Percentiles rank a stretch among this genome's conserved stretches.
Conservation (phyloP, 1,140 invertebrate genomes). For the Trachymyrmex septentrionalis region DNA sequence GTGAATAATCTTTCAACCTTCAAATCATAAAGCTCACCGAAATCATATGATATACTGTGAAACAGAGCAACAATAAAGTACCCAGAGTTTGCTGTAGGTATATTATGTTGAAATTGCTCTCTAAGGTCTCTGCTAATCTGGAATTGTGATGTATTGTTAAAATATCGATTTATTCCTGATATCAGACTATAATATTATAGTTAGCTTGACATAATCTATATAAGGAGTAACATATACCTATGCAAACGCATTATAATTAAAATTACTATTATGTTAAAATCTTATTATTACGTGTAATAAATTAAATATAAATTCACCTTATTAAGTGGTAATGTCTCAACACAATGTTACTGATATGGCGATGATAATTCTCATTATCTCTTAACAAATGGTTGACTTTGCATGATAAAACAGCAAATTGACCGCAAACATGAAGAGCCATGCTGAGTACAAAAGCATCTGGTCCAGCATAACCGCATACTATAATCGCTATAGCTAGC, state of each 20-base stretch:
- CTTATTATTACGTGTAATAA: background rate
- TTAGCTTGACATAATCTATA: constrained; percentile 10
- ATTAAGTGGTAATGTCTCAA: constrained; percentile 18
- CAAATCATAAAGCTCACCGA: background rate
- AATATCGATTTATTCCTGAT: background rate
- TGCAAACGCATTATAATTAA: background rate
- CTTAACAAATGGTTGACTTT: constrained; percentile 2
- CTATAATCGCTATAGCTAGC: background rate
- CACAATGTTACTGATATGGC: background rate
- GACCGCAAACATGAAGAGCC: constrained; percentile 51
- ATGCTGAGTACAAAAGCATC: constrained; percentile 40
- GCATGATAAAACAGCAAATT: constrained; percentile 52
- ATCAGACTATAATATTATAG: background rate
- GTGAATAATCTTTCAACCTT: background rate
- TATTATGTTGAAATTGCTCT: constrained; percentile 35
- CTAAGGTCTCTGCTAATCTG: constrained; percentile 45
- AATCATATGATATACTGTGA: background rate
- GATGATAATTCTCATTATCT: background rate
- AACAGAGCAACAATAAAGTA: constrained; percentile 31
- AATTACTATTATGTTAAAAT: background rate
- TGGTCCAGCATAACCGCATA: background rate
- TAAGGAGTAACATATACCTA: background rate
- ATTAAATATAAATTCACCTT: constrained; percentile 26
- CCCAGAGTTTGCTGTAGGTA: constrained; percentile 40
- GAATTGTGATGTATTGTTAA: constrained; percentile 16